Conservation (phyloP, 2,888 invertebrate genomes). For the Cerastis leucographa region DNA sequence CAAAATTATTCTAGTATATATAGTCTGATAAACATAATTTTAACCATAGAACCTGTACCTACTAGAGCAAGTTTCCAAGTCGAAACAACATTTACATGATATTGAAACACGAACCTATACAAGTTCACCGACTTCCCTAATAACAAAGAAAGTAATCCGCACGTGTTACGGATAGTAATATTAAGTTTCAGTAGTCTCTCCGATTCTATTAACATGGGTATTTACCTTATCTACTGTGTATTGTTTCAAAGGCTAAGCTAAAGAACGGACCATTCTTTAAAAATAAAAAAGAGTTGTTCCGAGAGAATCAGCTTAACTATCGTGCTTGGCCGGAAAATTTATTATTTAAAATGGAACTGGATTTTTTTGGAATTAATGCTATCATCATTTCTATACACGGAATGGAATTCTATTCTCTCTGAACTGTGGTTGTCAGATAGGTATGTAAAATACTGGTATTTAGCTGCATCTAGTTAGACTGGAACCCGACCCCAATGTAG, state of each 20-base stretch:
- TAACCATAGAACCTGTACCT: neutral
- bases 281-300: neutral
- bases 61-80: slow-evolving; percentile 8
- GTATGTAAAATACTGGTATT: neutral
- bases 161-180: slow-evolving; percentile 55
- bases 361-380: neutral
- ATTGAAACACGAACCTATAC: slow-evolving; percentile 58
- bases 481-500: neutral
- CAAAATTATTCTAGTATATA: neutral
- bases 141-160: slow-evolving; percentile 58
- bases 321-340: neutral
- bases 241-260: neutral
- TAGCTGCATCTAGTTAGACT: neutral
- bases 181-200: slow-evolving; percentile 48
- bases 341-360: neutral
- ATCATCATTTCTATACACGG: neutral
- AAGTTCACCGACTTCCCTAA: slow-evolving; percentile 55
- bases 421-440: neutral
- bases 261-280: neutral
- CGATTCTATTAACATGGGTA: slow-evolving; percentile 13
- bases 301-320: neutral
- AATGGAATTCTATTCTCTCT: neutral
- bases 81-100: slow-evolving; percentile 53
- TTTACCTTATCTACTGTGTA: neutral
- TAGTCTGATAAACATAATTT: slow-evolving; percentile 5